Base-by-base conservation (phyloP, 2,888 invertebrate genomes). In the Lacanobia oleracea region DNA sequence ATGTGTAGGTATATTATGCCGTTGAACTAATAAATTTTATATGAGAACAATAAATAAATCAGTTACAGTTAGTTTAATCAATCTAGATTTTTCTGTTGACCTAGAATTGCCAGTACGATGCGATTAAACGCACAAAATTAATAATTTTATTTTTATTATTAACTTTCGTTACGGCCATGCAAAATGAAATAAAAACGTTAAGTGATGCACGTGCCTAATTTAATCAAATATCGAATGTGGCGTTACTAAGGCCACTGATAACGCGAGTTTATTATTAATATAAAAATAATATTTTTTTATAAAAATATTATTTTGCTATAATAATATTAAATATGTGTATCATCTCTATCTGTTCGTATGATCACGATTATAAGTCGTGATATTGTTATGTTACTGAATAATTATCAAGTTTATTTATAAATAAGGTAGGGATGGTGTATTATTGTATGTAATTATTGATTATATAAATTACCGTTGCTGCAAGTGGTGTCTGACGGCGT, bases 391-490 rank as follows among this genome's bases (percentile, higher is more conserved):
- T 64, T 40, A 54, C 37, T 50, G 18, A 59, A 21, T 63, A 66
- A 64, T 66, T 48, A 50, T n/a, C 37, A 23, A 33, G 59, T 37
- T 62, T 57, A 51, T 75, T 79, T 51, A 48, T 56, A 62, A 10
- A 18, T 48, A 51, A 51, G 9, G 33, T 45, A 33, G 33, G 33
- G 2, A 45, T 27, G 43, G 37, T 37, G 48, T 45, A 64, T 23
- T 67, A 50, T 67, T 57, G 8, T 33, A 10, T 43, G n/a, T 57
- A n/a, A 57, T 37, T 51, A 60, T 67, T 60, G 51, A 72, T 65
- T 63, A 80, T 86, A 86, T 88, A 37, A 56, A 56, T 91, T 79
- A 94, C 95, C 94, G 89, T 92, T 91, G 93, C 91, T 89, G 90
- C 89, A 91, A 93, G 92, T 85, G 89, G 90, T 91, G 75, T 71